phyloP scores from a whole-genome alignment of 2,888 invertebrate genomes.

The Zonitis immaculata region DNA sequence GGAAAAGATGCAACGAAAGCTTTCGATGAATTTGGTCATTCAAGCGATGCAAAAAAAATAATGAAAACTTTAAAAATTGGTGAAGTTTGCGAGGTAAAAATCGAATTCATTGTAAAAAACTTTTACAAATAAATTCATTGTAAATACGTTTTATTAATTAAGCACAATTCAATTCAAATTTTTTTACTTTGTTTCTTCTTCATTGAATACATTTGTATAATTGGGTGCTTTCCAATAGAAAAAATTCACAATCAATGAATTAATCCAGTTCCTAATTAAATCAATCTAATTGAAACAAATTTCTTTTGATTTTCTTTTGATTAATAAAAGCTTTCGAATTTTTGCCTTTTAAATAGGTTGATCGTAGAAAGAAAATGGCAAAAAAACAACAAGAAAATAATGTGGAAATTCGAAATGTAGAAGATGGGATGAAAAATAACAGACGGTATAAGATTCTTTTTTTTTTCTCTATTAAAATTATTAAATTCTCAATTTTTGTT shows the following conservation, averaged over 20 bases:
- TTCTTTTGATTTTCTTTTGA: background rate
- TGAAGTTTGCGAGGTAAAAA: constrained; percentile 56
- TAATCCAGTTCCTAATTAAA: background rate
- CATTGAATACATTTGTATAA: too few relatives aligned
- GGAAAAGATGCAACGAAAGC: constrained; percentile 63
- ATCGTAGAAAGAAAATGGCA: constrained; percentile 26
- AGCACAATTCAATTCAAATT: background rate
- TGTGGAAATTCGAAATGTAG: background rate
- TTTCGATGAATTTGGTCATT: constrained; percentile 65
- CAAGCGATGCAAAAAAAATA: constrained; percentile 57
- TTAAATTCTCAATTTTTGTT: constrained; percentile 4
- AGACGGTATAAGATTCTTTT: constrained; percentile 4
- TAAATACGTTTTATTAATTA: constrained; percentile 5
- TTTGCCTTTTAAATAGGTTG: constrained; percentile 30
- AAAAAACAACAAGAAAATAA: constrained; percentile 14
- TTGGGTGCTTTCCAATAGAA: background rate
- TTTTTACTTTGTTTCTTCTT: background rate
- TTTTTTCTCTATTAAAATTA: background rate
- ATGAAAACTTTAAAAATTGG: constrained; percentile 63
- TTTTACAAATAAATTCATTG: background rate
- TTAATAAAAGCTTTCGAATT: constrained; percentile 3
- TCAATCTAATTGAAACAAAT: too few relatives aligned
- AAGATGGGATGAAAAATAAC: constrained; percentile 9
- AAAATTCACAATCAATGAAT: background rate
- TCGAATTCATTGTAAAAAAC: background rate